Conservation (phyloP, 2,113 vertebrate genomes). For the Sitta europaea region DNA sequence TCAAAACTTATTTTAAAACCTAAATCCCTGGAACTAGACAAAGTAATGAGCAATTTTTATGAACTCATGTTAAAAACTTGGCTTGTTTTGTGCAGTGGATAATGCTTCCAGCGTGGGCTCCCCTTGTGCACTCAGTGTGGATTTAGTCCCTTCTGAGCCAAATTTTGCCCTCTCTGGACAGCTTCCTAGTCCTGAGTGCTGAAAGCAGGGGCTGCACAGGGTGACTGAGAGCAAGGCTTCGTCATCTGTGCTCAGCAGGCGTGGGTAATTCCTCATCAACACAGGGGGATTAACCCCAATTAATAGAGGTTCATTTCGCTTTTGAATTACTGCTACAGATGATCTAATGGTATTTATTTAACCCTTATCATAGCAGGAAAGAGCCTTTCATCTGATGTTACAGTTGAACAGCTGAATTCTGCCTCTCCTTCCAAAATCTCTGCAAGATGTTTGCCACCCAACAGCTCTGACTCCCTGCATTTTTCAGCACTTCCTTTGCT, state of each 20-base stretch:
- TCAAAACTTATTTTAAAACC: not conserved
- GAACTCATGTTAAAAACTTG: not conserved
- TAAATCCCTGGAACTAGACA: not conserved
- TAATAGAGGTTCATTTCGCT: not conserved
- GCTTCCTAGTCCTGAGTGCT: not conserved
- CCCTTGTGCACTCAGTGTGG: not conserved
- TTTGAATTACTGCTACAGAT: not conserved
- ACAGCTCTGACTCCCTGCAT: not conserved
- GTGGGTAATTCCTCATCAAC: not conserved
- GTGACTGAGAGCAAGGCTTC: not conserved
- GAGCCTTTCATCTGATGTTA: not conserved
- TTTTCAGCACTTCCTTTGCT: not conserved
- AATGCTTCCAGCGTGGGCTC: not conserved
- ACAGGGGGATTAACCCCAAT: not conserved
- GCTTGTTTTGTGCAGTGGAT: not conserved
- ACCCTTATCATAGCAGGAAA: not conserved
- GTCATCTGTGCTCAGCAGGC: not conserved
- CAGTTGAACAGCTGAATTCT: not conserved
- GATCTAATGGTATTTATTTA: not conserved
- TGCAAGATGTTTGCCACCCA: not conserved
- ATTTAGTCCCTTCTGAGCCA: not conserved
- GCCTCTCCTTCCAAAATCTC: not conserved
- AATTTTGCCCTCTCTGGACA: not conserved
- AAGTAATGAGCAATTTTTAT: not conserved
- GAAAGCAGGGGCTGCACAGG: not conserved